Evolutionary conservation across 1,140 invertebrate genomes (phyloP), one percentile per base, ranked within the genome.

Genomic region (Euschistus heros): DNA sequence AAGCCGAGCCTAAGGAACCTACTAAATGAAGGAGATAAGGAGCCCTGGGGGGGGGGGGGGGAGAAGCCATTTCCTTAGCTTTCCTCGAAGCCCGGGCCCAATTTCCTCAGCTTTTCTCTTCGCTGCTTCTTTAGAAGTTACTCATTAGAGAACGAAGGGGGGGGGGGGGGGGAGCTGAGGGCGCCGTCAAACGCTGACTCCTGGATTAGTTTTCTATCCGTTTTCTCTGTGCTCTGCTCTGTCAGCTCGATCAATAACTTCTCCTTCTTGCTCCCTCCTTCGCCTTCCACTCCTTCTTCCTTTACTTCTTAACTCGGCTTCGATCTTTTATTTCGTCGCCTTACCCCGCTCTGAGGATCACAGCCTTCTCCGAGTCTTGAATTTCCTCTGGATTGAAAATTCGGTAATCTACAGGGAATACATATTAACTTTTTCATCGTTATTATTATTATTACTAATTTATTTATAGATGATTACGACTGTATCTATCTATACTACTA

Each of bases 261-360:
- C 47, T 50, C 47, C 47, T 50, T 50, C 47, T 50, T 50, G n/a
- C 47, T 50, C 6, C 17, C 47, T 50, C 47, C 47, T 50, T 22
- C 47, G 6, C 47, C n/a, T 47, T 22, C 22, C 47, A 50, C 47
- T 50, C n/a, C n/a, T 22, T 50, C 47, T 37, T 37, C 33, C 33
- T 37, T 37, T 37, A 37, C 33, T 37, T 37, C 33, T 37, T 37
- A 37, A 37, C 33, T 10, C 33, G 8, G 33, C 10, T 37, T 37
- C 33, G 6, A 13, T 13, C 33, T 37, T 37, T 37, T 37, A 37
- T 37, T 37, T 13, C 33, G 13, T 10, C 6, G 33, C 6, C 33
- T 37, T 6, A 37, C 33, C 6, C 33, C 33, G 33, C 33, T 37
- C 10, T 37, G 10, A 37, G 33, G 33, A 37, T 37, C 33, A 37